Percentiles rank a stretch among this genome's conserved stretches.
phyloP scores from a whole-genome alignment of 2,113 vertebrate genomes.

The Scolopax mira region DNA sequence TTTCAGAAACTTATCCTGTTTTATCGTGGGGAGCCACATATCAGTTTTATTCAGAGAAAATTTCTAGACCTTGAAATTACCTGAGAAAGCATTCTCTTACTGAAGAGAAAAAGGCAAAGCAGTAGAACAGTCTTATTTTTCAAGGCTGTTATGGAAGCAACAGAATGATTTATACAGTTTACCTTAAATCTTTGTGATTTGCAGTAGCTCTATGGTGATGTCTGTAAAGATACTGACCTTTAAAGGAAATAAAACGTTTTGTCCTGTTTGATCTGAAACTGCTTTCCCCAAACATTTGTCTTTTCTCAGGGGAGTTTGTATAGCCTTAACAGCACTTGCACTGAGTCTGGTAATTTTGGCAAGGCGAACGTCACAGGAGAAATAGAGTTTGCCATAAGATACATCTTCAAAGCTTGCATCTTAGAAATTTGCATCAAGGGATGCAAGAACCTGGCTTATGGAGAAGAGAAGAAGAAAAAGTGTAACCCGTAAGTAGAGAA shows the following conservation, averaged over 20 bases:
- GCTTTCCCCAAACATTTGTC: not conserved
- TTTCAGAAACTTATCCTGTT: not conserved
- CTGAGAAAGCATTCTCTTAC: not conserved
- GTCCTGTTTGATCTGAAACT: not conserved
- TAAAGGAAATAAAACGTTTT: not conserved
- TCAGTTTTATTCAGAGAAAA: rapidly evolving
- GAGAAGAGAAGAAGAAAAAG: conserved; percentile 83
- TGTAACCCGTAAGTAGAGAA: conserved; percentile 86
- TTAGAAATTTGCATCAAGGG: conserved; percentile 83
- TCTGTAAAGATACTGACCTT: not conserved
- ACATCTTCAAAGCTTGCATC: conserved; percentile 70
- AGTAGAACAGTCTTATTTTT: not conserved
- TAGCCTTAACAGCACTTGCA: conserved; percentile 81
- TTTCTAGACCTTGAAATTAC: not conserved
- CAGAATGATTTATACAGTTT: not conserved
- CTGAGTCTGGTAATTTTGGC: conserved; percentile 76
- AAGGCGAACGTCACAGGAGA: conserved; percentile 75
- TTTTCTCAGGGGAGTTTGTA: conserved; percentile 73
- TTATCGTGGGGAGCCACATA: not conserved
- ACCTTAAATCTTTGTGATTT: not conserved
- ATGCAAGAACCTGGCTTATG: conserved; percentile 83
- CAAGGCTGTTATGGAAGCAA: not conserved
- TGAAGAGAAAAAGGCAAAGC: not conserved
- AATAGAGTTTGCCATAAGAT: conserved; percentile 84
- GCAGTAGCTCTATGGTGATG: not conserved